These are phyloP conservation scores for Ciona savignyi DNA, from an alignment of 23 tunicate species.

Conservation along the genomic window DNA sequence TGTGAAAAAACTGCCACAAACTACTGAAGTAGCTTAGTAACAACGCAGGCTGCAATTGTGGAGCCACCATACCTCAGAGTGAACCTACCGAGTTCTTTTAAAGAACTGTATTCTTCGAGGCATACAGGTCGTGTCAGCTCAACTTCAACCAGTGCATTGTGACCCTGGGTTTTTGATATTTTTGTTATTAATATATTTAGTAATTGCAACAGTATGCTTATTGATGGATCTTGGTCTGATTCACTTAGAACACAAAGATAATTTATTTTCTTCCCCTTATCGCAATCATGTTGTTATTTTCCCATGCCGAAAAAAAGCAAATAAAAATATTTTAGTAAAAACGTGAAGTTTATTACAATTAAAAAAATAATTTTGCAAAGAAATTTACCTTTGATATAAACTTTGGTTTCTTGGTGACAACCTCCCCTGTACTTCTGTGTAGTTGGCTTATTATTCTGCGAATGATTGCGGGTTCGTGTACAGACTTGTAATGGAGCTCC, in stretches of 20 bases:
- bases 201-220: no score
- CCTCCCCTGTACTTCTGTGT: slow-evolving; percentile 87
- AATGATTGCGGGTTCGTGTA: slow-evolving; percentile 70
- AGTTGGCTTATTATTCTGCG: slow-evolving; percentile 39
- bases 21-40: slow-evolving; percentile 39
- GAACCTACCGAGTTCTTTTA: slow-evolving; percentile 82
- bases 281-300: no score
- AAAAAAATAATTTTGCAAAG: background rate
- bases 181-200: no score
- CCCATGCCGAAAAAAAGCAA: no score
- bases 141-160: slow-evolving; percentile 65
- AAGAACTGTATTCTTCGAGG: slow-evolving; percentile 52
- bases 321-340: no score
- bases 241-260: background rate
- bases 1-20: no score
- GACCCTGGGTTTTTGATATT: no score
- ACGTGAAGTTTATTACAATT: no score
- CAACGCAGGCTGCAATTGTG: slow-evolving; percentile 85
- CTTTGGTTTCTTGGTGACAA: slow-evolving; percentile 74
- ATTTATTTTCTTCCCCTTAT: no score
- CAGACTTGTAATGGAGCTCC: slow-evolving; percentile 83
- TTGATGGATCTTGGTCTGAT: no score
- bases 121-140: slow-evolving; percentile 56
- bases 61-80: slow-evolving; percentile 77
- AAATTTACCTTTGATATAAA: slow-evolving; percentile 39